These are phyloP conservation scores for Danio choprae DNA, from an alignment of 2,797 vertebrate species.

Conservation along the genomic window DNA sequence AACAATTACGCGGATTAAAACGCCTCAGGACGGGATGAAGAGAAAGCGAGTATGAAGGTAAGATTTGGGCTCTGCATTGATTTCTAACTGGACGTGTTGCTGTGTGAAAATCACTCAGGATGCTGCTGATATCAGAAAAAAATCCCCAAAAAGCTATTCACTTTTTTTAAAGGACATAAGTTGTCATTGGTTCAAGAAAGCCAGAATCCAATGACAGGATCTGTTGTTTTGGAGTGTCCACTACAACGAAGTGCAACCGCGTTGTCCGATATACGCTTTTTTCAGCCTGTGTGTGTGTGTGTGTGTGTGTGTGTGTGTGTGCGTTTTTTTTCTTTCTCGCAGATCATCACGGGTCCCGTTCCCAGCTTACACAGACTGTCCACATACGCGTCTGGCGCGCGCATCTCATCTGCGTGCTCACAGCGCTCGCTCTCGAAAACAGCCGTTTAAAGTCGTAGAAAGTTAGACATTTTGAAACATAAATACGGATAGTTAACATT, in stretches of 20 bases:
- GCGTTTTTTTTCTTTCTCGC: conserved; percentile 59
- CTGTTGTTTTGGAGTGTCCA: conserved; percentile 49
- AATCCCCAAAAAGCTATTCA: background rate
- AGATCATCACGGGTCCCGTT: conserved; percentile 71
- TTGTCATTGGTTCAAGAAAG: conserved; percentile 6
- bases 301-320: background rate
- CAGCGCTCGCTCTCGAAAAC: conserved; percentile 47
- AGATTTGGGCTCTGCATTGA: conserved; percentile 50
- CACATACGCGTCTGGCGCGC: conserved; percentile 76
- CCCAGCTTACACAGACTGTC: conserved; percentile 70
- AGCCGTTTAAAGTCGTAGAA: conserved; percentile 15
- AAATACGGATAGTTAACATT: conserved; percentile 23
- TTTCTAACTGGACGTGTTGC: conserved; percentile 15
- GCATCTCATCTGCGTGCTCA: conserved; percentile 69
- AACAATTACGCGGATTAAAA: conserved; percentile 43
- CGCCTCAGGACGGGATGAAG: conserved; percentile 50
- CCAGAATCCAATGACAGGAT: conserved; percentile 1
- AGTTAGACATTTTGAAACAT: conserved; percentile 40
- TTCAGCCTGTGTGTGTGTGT: background rate
- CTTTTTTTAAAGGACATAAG: conserved; percentile 17
- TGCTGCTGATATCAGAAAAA: background rate
- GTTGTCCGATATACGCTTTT: conserved; percentile 71
- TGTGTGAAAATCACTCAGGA: conserved; percentile 18
- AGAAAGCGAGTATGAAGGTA: conserved; percentile 73
- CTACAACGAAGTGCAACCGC: conserved; percentile 65